phyloP scores from a whole-genome alignment of 2,797 vertebrate species.

The Cephalopachus bancanus region DNA sequence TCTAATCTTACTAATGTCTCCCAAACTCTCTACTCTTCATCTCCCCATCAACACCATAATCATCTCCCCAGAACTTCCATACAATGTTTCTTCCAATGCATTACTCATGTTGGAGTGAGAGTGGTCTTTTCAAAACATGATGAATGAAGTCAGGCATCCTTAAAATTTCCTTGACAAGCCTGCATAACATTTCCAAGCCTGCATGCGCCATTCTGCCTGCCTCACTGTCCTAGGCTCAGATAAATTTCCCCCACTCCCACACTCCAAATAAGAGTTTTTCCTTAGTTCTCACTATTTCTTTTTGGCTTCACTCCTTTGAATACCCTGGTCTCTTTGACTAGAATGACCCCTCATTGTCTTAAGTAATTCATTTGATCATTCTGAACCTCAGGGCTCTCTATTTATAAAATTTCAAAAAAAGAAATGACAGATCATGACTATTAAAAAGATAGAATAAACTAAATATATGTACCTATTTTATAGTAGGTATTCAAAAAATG shows the following conservation, averaged over 20 bases:
- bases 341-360: neutral
- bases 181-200: neutral
- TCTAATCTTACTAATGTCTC: neutral
- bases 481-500: neutral
- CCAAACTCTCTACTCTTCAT: neutral
- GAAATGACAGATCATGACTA: neutral
- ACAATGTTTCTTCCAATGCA: too few relatives aligned
- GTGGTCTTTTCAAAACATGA: neutral
- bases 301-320: neutral
- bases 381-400: neutral
- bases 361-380: neutral
- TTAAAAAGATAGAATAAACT: neutral
- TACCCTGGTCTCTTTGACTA: neutral
- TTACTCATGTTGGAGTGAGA: neutral
- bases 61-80: neutral
- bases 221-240: too few relatives aligned
- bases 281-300: accelerated
- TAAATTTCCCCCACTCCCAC: accelerated
- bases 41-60: neutral
- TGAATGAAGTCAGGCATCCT: neutral
- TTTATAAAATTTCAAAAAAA: neutral
- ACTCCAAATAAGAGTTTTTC: neutral
- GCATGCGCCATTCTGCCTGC: neutral
- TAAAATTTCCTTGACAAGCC: neutral
- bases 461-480: neutral